These are phyloP conservation scores for Cydia amplana DNA, from an alignment of 1,140 invertebrate species.

Conservation along the genomic window DNA sequence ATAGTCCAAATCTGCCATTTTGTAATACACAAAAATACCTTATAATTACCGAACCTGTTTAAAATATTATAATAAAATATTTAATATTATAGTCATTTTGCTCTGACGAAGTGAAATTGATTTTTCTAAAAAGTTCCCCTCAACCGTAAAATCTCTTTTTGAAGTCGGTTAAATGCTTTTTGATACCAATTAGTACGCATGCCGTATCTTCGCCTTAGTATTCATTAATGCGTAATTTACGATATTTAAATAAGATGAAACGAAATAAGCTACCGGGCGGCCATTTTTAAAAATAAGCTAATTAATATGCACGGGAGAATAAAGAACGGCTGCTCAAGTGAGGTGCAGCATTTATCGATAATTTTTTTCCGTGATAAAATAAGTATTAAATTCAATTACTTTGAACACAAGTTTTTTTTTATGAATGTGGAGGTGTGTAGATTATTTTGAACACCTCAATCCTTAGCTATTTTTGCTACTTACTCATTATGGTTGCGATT, in stretches of 20 bases:
- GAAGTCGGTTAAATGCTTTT: neutral
- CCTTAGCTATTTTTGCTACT: no score
- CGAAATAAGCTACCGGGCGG: neutral
- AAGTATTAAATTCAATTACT: no score
- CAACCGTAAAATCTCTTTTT: neutral
- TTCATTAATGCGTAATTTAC: constrained; percentile 25
- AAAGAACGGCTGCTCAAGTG: neutral
- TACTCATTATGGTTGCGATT: no score
- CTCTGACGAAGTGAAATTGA: neutral
- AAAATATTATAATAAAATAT: no score
- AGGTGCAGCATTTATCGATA: neutral
- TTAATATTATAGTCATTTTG: no score
- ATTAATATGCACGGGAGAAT: constrained; percentile 7
- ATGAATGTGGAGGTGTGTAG: no score
- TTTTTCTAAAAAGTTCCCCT: neutral
- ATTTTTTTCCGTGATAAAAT: neutral
- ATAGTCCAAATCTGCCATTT: no score
- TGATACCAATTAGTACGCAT: neutral
- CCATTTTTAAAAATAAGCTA: constrained; percentile 19
- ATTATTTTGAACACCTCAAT: no score
- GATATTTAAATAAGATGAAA: constrained; percentile 26
- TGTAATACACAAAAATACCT: no score
- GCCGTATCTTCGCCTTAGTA: neutral
- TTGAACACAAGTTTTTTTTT: no score
- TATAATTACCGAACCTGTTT: no score